phyloP scores from a whole-genome alignment of 2,113 vertebrate genomes.

The Geococcyx californianus region DNA sequence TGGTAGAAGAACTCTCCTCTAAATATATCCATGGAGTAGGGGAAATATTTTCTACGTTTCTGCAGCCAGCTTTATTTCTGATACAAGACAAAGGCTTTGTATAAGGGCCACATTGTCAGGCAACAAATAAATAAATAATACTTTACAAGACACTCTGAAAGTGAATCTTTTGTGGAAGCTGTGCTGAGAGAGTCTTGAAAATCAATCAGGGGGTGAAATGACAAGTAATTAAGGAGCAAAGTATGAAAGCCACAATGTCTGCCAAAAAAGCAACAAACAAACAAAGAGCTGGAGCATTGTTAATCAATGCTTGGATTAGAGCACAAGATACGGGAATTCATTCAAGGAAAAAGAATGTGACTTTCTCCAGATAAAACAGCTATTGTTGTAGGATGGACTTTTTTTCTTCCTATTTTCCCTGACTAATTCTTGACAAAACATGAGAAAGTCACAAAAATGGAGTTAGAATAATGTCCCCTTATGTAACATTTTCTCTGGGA shows the following conservation, averaged over 20 bases:
- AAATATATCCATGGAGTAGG: not conserved
- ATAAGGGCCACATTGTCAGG: not conserved
- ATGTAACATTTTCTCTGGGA: not conserved
- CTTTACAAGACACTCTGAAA: not conserved
- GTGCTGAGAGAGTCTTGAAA: not conserved
- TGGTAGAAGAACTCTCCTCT: not conserved
- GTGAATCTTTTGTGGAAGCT: constrained; percentile 8
- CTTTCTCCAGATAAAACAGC: constrained; percentile 9
- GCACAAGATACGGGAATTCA: not conserved
- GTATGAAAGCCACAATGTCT: constrained; percentile 8
- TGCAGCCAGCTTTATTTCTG: not conserved
- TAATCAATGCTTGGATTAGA: constrained; percentile 48
- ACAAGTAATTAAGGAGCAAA: constrained; percentile 59
- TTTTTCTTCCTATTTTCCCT: not conserved
- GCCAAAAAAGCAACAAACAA: constrained; percentile 20
- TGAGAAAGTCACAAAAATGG: not conserved
- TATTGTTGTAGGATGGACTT: not conserved
- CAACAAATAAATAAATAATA: constrained; percentile 40
- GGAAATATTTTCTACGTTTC: not conserved
- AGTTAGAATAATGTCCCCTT: not conserved
- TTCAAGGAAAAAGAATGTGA: constrained; percentile 6
- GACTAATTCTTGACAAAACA: not conserved
- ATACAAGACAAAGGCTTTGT: not conserved
- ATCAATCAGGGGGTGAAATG: not conserved
- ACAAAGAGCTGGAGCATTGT: constrained; percentile 24